Conservation (phyloP, 2,113 vertebrate genomes). For the Taxidea taxus region DNA sequence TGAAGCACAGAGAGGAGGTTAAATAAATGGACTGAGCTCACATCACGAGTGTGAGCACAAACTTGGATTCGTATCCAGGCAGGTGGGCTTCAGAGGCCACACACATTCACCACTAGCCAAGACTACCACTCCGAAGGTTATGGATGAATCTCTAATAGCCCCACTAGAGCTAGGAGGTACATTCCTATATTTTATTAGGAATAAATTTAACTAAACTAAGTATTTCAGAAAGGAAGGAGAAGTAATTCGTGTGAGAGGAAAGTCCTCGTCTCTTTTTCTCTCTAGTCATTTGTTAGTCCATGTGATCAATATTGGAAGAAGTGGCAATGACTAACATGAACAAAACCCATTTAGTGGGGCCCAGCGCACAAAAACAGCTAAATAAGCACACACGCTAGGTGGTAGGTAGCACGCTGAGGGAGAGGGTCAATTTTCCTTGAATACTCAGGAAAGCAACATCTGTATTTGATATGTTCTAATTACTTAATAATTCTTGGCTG, state of each 20-base stretch:
- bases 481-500: neutral
- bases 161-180: neutral
- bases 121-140: neutral
- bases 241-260: neutral
- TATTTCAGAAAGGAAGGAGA: neutral
- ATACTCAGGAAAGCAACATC: neutral
- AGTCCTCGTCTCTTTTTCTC: neutral
- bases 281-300: neutral
- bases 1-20: neutral
- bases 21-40: neutral
- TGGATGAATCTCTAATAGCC: neutral
- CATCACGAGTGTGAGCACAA: neutral
- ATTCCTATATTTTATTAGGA: neutral
- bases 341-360: neutral
- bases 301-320: neutral
- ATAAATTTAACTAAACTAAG: neutral
- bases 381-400: neutral
- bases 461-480: neutral
- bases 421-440: neutral
- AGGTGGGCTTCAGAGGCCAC: neutral
- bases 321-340: neutral
- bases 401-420: neutral
- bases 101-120: neutral
- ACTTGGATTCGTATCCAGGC: neutral
- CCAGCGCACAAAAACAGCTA: neutral